Percentiles rank a stretch among this genome's conserved stretches.
Conservation (phyloP, 2,113 vertebrate species). For the Phyllostomus discolor region DNA sequence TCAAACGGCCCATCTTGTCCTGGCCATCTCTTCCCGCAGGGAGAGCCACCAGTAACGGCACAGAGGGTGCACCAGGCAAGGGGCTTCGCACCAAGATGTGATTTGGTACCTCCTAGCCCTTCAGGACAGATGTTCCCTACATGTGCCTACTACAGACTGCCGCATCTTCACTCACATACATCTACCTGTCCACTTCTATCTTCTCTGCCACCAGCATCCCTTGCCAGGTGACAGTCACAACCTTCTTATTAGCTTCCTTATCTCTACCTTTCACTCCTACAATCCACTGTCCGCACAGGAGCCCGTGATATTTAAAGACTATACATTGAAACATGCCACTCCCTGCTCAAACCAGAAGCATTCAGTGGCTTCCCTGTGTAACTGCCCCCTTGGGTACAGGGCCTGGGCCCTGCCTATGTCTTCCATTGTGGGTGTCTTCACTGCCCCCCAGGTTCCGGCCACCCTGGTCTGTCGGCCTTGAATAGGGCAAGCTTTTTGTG, state of each 20-base stretch:
- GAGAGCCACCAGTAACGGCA: not conserved
- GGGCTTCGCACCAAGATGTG: not conserved
- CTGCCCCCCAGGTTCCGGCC: not conserved
- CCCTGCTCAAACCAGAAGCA: not conserved
- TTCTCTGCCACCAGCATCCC: not conserved
- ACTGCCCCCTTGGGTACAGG: not conserved
- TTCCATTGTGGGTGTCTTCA: accelerated
- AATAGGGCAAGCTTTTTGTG: not conserved
- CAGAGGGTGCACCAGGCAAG: accelerated
- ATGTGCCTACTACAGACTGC: not conserved
- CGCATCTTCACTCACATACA: not conserved
- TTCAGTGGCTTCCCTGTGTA: not conserved
- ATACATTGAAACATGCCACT: not conserved
- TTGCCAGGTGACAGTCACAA: not conserved
- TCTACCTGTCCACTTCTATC: not conserved
- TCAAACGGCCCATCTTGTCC: not conserved
- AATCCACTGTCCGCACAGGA: not conserved
- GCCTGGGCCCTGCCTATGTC: not conserved
- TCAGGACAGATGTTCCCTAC: not conserved
- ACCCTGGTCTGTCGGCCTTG: not conserved
- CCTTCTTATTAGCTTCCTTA: not conserved
- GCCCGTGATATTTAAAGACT: not conserved
- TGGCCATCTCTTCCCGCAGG: not conserved
- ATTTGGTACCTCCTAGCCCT: not conserved
- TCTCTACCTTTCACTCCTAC: not conserved